These are phyloP conservation scores for Zaprionus vittiger DNA, from an alignment of 1,140 invertebrate species.

Conservation along the genomic window DNA sequence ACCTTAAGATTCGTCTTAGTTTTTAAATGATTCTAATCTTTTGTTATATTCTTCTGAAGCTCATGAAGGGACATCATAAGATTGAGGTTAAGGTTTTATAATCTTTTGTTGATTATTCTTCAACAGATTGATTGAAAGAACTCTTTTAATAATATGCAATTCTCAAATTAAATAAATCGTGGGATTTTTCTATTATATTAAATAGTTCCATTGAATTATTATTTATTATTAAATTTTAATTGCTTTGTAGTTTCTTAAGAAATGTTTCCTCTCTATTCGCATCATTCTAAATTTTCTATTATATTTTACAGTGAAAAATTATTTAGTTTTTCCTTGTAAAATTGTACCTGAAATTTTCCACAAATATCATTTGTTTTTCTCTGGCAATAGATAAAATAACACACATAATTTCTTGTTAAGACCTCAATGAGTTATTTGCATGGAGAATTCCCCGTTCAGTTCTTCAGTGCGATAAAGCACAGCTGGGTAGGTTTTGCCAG, in stretches of 20 bases:
- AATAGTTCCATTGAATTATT: neutral
- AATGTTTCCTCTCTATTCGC: neutral
- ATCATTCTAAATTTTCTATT: neutral
- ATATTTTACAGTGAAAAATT: neutral
- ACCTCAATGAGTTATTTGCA: neutral
- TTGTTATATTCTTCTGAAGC: too few species aligned
- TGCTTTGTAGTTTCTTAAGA: neutral
- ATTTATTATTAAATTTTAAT: neutral
- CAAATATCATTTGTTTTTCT: neutral
- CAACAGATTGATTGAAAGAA: too few species aligned
- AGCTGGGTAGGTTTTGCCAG: neutral
- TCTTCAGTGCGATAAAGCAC: neutral
- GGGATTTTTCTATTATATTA: neutral
- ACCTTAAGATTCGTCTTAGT: too few species aligned
- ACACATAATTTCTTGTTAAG: neutral
- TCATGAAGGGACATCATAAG: too few species aligned
- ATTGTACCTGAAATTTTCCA: neutral
- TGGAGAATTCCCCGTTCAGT: neutral
- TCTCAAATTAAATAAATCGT: neutral
- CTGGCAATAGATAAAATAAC: too few species aligned
- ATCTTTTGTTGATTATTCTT: too few species aligned
- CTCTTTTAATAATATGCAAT: too few species aligned
- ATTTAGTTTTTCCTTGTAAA: neutral
- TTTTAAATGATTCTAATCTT: too few species aligned
- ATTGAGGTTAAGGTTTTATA: too few species aligned